Conservation (phyloP, 2,797 vertebrate genomes). For the Chloroceryle amazona region DNA sequence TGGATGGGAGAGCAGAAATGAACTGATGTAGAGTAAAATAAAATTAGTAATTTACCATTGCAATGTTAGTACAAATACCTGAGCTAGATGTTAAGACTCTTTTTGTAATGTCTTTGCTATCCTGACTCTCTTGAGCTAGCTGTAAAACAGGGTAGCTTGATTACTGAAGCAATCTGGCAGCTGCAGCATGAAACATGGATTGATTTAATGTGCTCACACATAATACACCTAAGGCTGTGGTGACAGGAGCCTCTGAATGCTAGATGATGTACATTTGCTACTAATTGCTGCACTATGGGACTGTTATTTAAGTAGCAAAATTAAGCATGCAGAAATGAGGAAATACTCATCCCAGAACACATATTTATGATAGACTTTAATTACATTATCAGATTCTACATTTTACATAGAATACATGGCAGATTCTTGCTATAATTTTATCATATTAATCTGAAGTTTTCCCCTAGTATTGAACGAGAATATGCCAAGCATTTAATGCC, state of each 20-base stretch:
- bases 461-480: not conserved
- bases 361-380: not conserved
- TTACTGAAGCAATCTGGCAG: not conserved
- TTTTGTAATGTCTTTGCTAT: not conserved
- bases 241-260: not conserved
- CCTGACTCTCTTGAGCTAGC: not conserved
- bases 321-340: not conserved
- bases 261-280: not conserved
- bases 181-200: not conserved
- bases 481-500: conserved; percentile 7
- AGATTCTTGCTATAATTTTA: not conserved
- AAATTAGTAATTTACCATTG: not conserved
- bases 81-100: not conserved
- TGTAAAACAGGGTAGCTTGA: not conserved
- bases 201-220: not conserved
- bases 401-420: conserved; percentile 6
- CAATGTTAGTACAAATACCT: not conserved
- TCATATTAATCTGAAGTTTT: not conserved
- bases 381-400: not conserved
- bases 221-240: not conserved
- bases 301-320: not conserved
- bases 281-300: not conserved
- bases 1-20: not conserved
- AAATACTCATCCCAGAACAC: not conserved
- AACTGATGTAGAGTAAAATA: not conserved